Conservation (phyloP, 2,888 invertebrate genomes). For the Endotricha flammealis region DNA sequence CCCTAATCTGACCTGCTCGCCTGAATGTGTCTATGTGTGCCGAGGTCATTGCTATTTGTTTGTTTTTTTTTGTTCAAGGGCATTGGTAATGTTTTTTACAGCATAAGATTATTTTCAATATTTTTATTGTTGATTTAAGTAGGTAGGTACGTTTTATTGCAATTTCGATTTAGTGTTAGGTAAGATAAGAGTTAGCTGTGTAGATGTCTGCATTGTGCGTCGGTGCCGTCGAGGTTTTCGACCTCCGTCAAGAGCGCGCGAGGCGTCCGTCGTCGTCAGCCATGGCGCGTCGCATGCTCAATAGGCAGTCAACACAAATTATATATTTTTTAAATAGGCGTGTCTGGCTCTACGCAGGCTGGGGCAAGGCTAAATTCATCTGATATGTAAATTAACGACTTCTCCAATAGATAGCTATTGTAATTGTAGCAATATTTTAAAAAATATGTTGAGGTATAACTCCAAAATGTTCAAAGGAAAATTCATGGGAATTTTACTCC, state of each 20-base stretch:
- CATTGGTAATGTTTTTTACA: conserved; percentile 22
- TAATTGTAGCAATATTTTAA: too few species aligned
- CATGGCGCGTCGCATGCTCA: conserved; percentile 43
- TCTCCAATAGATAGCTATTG: too few species aligned
- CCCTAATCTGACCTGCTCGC: conserved; percentile 68
- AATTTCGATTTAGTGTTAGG: too few species aligned
- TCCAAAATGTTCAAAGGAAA: too few species aligned
- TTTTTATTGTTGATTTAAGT: too few species aligned
- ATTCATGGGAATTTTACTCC: too few species aligned
- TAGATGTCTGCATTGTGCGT: too few species aligned
- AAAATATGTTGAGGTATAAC: too few species aligned
- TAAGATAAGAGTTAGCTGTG: too few species aligned
- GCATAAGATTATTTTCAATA: conserved; percentile 2
- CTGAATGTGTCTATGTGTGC: conserved; percentile 61
- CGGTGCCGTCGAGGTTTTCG: conserved; percentile 43
- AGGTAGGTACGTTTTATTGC: too few species aligned
- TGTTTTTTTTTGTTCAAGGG: conserved; percentile 69
- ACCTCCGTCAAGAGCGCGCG: conserved; percentile 46
- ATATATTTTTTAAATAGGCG: conserved; percentile 31
- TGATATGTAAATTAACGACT: background rate
- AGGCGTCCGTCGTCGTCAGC: conserved; percentile 15
- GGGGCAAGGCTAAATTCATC: background rate
- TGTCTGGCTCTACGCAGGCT: conserved; percentile 3
- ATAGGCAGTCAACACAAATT: conserved; percentile 37
- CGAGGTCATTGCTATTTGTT: conserved; percentile 73